Evolutionary conservation across 1,140 invertebrate genomes (phyloP), one percentile per base, ranked within the genome.

Genomic region (Drosophila melanica): DNA sequence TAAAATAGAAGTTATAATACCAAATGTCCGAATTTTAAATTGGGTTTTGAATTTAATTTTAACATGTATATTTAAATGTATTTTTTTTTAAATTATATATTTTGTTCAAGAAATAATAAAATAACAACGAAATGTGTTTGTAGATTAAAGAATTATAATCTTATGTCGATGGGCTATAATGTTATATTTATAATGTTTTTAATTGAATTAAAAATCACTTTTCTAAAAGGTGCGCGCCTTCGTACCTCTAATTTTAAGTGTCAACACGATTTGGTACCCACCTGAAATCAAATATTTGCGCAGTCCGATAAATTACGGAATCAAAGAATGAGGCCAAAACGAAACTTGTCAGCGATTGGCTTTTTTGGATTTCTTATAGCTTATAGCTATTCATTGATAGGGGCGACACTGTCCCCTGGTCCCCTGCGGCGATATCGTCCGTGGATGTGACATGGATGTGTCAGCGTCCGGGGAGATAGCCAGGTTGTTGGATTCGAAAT

Each of bases 401-500:
- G 39, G 12, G 12, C 37, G n/a, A 14, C 39, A 41, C 12, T 41
- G 1, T n/a, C 10, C 12, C 4, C 12, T n/a, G 16, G 54, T 10
- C 14, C 42, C 48, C 75, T 75, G 70, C 66, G 54, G 63, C 63
- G 60, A 58, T 27, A 27, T 63, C 37, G 66, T 73, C 53, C 41
- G 47, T 79, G 41, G 67, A 75, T 50, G 75, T 82, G 79, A 89
- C 74, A 75, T 86, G 6, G 5, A 27, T 27, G 23, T 18, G 18
- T 1, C 87, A 86, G 67, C 57, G 54, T 5, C 48, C 27, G 63
- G 44, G 30, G 2, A 67, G 39, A 37, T 2, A n/a, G 4, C 5
- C 5, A 4, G n/a, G 33, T 33, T 35, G 37, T 33, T 12, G 35
- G 37, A 39, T 64, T 58, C 45, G 18, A 58, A 68, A 71, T 79